Percentiles rank a stretch among this genome's conserved stretches.
These are phyloP conservation scores for Sylvicola cinctus DNA, from an alignment of 2,888 invertebrate species.

Conservation along the genomic window DNA sequence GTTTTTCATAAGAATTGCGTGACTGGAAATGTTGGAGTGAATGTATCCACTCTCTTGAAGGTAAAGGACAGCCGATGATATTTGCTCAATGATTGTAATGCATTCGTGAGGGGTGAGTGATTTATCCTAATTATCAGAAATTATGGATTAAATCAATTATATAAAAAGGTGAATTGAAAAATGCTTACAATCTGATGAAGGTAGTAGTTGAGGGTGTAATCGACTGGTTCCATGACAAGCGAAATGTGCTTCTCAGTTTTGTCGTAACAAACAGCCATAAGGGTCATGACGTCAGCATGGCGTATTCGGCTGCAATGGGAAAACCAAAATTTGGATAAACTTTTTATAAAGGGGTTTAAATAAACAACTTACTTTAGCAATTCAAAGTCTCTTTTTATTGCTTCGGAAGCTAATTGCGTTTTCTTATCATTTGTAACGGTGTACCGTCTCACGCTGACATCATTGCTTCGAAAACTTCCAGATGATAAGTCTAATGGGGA, in stretches of 20 bases:
- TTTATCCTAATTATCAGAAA: constrained; percentile 14
- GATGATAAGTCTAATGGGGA: constrained; percentile 7
- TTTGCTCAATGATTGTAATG: constrained; percentile 18
- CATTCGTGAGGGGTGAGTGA: constrained; percentile 22
- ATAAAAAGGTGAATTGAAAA: too few relatives aligned
- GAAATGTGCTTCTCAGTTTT: constrained; percentile 20
- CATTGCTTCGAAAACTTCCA: constrained; percentile 8
- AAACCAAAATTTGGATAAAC: constrained; percentile 3
- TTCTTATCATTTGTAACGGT: background rate
- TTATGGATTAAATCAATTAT: constrained; percentile 1
- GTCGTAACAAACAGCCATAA: constrained; percentile 30
- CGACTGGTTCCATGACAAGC: constrained; percentile 29
- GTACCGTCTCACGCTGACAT: constrained; percentile 6
- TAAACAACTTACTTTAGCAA: constrained; percentile 8
- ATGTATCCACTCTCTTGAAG: constrained; percentile 29
- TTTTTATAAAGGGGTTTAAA: background rate
- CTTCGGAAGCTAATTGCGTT: constrained; percentile 5
- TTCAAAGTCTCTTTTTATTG: constrained; percentile 8
- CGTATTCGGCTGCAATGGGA: constrained; percentile 26
- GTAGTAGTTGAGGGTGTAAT: constrained; percentile 25
- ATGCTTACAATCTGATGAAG: constrained; percentile 27
- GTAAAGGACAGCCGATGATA: constrained; percentile 28
- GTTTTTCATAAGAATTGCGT: constrained; percentile 22
- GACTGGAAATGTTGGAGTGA: constrained; percentile 28
- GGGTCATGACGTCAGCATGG: constrained; percentile 29